Evolutionary conservation across 2,113 vertebrate genomes (phyloP).

Genomic region (Pelobates fuscus): DNA sequence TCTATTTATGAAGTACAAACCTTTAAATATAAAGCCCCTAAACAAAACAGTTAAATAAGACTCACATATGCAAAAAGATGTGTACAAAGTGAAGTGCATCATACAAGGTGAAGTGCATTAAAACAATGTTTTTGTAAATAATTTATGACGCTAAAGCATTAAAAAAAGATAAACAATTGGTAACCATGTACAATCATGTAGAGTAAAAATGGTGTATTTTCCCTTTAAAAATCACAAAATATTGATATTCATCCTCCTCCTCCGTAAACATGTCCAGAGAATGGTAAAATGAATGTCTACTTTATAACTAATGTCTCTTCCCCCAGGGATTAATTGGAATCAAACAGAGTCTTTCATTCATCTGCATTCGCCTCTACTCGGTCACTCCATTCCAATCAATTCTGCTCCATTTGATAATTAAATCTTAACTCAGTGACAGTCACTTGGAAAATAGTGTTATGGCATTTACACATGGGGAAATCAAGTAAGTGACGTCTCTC

Average conservation of each 20-base stretch:
- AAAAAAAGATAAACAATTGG: no score
- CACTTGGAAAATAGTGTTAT: constrained; percentile 45
- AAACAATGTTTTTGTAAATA: no score
- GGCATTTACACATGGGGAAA: constrained; percentile 42
- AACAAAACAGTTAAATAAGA: no score
- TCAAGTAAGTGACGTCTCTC: constrained; percentile 19
- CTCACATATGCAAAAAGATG: no score
- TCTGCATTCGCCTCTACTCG: constrained; percentile 40
- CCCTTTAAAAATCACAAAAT: neutral
- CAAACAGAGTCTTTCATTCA: constrained; percentile 46
- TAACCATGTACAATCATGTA: no score
- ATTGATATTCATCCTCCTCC: constrained; percentile 36
- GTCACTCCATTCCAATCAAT: constrained; percentile 50
- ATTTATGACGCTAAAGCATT: no score
- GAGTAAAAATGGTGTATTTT: no score
- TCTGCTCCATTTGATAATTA: constrained; percentile 51
- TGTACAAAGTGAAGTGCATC: no score
- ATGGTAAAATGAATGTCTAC: constrained; percentile 38
- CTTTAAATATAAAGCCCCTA: no score
- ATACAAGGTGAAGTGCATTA: no score
- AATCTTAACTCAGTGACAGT: constrained; percentile 46
- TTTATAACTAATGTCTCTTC: constrained; percentile 45
- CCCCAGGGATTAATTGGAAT: constrained; percentile 51
- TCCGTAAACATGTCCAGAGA: constrained; percentile 33
- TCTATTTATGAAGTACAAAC: no score